Evolutionary conservation across 2,113 vertebrate genomes (phyloP), one percentile per base, ranked within the genome.

Genomic region (Aspiorhynchus laticeps): DNA sequence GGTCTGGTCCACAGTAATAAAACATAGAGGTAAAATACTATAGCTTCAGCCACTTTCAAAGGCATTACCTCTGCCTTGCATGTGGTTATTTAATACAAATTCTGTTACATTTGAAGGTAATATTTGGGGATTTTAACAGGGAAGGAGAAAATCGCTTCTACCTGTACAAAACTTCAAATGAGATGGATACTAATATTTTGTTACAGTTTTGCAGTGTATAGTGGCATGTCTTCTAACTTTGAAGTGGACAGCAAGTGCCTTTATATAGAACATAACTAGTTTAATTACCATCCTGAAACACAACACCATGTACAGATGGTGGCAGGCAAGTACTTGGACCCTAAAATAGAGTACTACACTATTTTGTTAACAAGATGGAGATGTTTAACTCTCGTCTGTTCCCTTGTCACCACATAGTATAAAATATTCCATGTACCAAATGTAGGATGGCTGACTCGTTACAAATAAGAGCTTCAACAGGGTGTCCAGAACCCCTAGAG

Each of bases 281-380:
- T 36, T 80, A 14, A 80, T 33, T 56, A 38, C 31, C 53, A 38
- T n/a, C 10, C 53, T 61, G 78, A 80, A 80, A 80, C 11, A 38
- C 51, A 59, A 26, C 33, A 80, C 31, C 33, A 80, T 79, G 28
- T 56, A 36, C 56, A 79, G 48, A 59, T n/a, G n/a, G n/a, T n/a
- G 10, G 51, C 77, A 38, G 48, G 77, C 76, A 53, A 51, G 26
- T n/a, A 36, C 31, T 56, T 33, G 9, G 9, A 56, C 19, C 77
- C 48, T 59, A 59, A 79, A 59, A 76, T 59, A 53, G 26, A 31
- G 46, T 19, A 31, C 71, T 33, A 71, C 28, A 43, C 19, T 33
- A 2, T 31, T 19, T 78, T 78, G 8, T 28, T 28, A 78, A 33
- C 46, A 33, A 53, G 76, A 78, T 53, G 46, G 71, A 41, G 21